Evolutionary conservation across 2,113 vertebrate genomes (phyloP).

Genomic region (Piaya cayana): DNA sequence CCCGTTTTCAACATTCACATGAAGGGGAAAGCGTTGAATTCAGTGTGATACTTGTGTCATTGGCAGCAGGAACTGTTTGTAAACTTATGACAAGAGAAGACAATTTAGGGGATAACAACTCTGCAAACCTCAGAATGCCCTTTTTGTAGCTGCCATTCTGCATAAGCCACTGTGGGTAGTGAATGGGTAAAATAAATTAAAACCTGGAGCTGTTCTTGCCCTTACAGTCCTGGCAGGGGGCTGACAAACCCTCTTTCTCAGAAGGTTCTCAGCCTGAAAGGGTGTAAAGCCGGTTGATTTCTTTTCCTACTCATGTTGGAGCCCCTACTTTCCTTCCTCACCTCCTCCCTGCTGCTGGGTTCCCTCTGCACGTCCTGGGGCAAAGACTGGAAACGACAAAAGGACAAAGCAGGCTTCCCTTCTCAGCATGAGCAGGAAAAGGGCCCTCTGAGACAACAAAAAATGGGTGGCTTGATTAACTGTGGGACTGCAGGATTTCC

Average conservation of each 20-base stretch:
- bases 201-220: not conserved
- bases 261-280: not conserved
- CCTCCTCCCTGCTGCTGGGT: not conserved
- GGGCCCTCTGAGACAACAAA: not conserved
- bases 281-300: not conserved
- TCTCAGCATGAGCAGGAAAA: not conserved
- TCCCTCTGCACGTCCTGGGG: not conserved
- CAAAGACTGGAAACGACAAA: not conserved
- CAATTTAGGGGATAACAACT: not conserved
- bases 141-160: not conserved
- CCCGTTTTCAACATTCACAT: not conserved
- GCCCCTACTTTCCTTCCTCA: not conserved
- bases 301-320: not conserved
- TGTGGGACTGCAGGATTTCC: not conserved
- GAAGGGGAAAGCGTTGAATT: conserved; percentile 1
- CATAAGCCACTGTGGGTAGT: not conserved
- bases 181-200: conserved; percentile 4
- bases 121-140: not conserved
- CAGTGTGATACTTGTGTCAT: not conserved
- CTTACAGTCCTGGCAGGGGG: not conserved
- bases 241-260: not conserved
- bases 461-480: not conserved
- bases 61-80: not conserved
- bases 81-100: not conserved
- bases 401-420: not conserved